These are phyloP conservation scores for Allophyes oxyacanthae DNA, from an alignment of 2,888 invertebrate genomes.

Conservation along the genomic window DNA sequence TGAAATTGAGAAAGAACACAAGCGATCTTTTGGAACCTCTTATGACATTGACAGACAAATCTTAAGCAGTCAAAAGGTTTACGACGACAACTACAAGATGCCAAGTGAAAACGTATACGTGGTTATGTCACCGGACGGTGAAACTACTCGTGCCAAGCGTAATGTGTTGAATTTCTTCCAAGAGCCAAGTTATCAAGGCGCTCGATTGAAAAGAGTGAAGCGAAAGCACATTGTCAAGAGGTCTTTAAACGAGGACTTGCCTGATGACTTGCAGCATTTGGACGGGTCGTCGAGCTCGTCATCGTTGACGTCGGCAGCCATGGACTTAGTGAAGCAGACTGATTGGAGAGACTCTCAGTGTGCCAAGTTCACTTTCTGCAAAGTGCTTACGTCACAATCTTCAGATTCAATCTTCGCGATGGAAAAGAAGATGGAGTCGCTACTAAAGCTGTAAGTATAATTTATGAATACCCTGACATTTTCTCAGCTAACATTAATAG, in stretches of 20 bases:
- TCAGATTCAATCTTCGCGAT: constrained; percentile 92
- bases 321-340: constrained; percentile 85
- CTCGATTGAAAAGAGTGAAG: constrained; percentile 67
- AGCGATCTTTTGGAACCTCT: constrained; percentile 83
- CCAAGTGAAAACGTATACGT: constrained; percentile 88
- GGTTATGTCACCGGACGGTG: constrained; percentile 83
- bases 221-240: constrained; percentile 73
- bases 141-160: constrained; percentile 75
- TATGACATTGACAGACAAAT: constrained; percentile 83
- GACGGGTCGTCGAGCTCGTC: constrained; percentile 69
- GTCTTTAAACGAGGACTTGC: constrained; percentile 77
- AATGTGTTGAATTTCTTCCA: constrained; percentile 70
- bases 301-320: constrained; percentile 78
- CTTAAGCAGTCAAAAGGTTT: constrained; percentile 79
- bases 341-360: constrained; percentile 94
- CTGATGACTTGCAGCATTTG: constrained; percentile 80
- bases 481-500: neutral
- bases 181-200: constrained; percentile 67
- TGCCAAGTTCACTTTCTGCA: constrained; percentile 93
- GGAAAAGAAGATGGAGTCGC: constrained; percentile 94
- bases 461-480: constrained; percentile 8
- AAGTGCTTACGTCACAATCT: constrained; percentile 92
- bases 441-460: constrained; percentile 92
- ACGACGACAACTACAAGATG: constrained; percentile 87
- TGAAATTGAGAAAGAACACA: constrained; percentile 87